Percentiles rank a stretch among this genome's conserved stretches.
These are phyloP conservation scores for Pseudachorutes palmiensis DNA, from an alignment of 1,140 invertebrate species.

Conservation along the genomic window DNA sequence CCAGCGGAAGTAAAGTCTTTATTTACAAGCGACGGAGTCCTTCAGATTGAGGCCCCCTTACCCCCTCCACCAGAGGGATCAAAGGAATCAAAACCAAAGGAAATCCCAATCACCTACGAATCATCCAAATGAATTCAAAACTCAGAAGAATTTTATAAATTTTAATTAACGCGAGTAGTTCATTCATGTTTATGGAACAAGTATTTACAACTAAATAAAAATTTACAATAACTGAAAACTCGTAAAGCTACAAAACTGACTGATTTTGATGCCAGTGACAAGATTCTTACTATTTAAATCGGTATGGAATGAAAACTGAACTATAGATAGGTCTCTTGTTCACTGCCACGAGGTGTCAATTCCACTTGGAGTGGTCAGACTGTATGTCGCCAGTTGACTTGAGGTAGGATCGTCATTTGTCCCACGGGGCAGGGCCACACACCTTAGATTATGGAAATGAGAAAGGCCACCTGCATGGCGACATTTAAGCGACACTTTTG, in stretches of 20 bases:
- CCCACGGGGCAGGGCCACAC: not conserved
- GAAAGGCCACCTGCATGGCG: not conserved
- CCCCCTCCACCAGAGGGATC: conserved; percentile 31
- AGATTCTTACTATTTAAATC: too few species aligned
- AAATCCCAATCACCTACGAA: conserved; percentile 38
- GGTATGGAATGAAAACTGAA: too few species aligned
- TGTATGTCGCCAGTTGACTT: not conserved
- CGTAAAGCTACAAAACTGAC: too few species aligned
- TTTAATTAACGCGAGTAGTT: not conserved
- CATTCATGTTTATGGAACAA: too few species aligned
- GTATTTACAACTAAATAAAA: too few species aligned
- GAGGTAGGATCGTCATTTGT: not conserved
- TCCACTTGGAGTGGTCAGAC: too few species aligned
- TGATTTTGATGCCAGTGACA: too few species aligned
- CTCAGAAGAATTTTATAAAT: not conserved
- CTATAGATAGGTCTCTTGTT: too few species aligned
- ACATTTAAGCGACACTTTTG: not conserved
- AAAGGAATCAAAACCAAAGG: conserved; percentile 38
- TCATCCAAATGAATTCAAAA: too few species aligned
- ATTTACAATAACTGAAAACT: too few species aligned
- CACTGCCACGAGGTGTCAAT: too few species aligned
- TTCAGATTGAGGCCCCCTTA: conserved; percentile 43
- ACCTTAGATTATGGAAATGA: not conserved
- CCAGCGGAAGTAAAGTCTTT: conserved; percentile 41
- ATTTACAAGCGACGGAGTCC: conserved; percentile 40